Conservation (phyloP, 2,888 invertebrate species). For the Acanthoscelides obtectus region DNA sequence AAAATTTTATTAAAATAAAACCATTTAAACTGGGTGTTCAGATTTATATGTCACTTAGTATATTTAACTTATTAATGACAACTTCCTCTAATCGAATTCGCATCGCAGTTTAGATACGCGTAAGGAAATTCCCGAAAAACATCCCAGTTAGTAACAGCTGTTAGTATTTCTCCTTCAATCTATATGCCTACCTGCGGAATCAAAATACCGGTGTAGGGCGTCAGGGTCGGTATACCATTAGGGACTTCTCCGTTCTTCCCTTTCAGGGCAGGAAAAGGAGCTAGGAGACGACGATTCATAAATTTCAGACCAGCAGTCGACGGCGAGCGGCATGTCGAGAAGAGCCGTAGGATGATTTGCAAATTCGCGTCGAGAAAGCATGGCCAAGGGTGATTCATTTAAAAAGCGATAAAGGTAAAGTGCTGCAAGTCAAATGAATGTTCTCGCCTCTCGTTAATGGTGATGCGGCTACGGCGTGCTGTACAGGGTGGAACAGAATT, state of each 20-base stretch:
- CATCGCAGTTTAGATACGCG: no score
- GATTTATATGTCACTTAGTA: no score
- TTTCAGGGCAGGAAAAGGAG: background rate
- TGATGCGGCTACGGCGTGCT: background rate
- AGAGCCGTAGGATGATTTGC: background rate
- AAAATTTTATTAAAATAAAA: no score
- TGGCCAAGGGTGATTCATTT: background rate
- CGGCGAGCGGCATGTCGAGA: background rate
- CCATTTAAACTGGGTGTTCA: no score
- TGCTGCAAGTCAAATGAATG: background rate
- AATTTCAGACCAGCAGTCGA: background rate
- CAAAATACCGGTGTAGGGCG: background rate
- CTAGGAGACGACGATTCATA: background rate
- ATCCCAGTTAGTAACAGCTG: background rate
- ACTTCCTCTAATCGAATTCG: no score
- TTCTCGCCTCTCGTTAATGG: background rate
- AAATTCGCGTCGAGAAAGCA: background rate
- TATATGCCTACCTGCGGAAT: background rate
- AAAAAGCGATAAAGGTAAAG: background rate
- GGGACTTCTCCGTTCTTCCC: background rate
- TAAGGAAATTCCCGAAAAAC: no score
- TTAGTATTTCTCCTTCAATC: background rate
- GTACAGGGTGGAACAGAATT: no score
- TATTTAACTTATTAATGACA: no score
- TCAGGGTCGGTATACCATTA: background rate